Evolutionary conservation across 2,113 vertebrate genomes (phyloP), one percentile per base, ranked within the genome.

Genomic region (Triplophysa siluroides): DNA sequence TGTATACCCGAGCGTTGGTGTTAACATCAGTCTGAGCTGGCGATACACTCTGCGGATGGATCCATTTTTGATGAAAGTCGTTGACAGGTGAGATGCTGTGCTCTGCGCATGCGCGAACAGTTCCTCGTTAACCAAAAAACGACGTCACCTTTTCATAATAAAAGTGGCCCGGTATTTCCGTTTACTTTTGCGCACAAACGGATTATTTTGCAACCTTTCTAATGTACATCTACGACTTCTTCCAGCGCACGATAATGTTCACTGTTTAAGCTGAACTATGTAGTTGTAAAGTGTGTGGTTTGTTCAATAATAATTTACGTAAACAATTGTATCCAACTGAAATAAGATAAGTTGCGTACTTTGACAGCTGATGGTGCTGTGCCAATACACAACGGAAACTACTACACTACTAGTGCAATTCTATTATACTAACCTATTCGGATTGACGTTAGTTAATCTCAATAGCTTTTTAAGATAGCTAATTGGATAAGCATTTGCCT

Each of bases 31-130:
- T 63, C 8, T 6, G 11, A 10, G 2, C 11, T 29, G 45, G 18
- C 18, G 1, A 33, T 43, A 54, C 12, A 64, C 62, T 62, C 41
- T 54, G 45, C 62, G 45, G 61, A 38, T 77, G 26, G 26, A 6
- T 33, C 75, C 75, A 77, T 66, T 65, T 76, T 66, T 54, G 61
- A 66, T 77, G 7, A 66, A 77, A 64, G 45, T 50, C 60, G 43
- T 38, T 77, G 60, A 77, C 75, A 77, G 75, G 75, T 77, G 23
- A 77, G 26, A 33, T 5, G 2, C 11, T 38, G 1, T 16, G 8
- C n/a, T 21, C 16, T 77, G 47, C 62, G 75, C 75, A 52, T 65
- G 75, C 62, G 61, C 24, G 23, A 65, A 2, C 61, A 21, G 45
- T 38, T 76, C 74, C 74, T 65, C 0, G 43, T 65, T 23, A 54